Base-by-base conservation (phyloP, 1,140 invertebrate species). In the Zaprionus ghesquierei region DNA sequence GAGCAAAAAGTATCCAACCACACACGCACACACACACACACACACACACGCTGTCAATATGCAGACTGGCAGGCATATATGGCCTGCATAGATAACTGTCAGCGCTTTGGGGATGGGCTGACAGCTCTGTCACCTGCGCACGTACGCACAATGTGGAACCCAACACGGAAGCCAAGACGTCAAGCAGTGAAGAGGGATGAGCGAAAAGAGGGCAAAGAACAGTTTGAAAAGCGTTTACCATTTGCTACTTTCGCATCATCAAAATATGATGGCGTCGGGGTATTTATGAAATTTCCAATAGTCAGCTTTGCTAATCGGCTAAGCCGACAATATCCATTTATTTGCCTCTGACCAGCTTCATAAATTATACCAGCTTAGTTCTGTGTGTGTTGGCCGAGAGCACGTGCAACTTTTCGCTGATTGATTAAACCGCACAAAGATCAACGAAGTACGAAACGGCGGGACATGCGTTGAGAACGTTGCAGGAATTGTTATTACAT, bases 401-500 rank as follows among this genome's bases (percentile, higher is more conserved):
- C 82, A 87, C 82, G 82, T 87, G 82, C 82, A 65, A 64, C 71
- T 69, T 73, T 85, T 87, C 75, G 82, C 82, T 86, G 82, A 86
- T 86, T 86, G 82, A 86, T 86, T 86, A 86, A 86, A 87, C 79
- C 78, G 81, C 78, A 72, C 68, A 81, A 66, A 66, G 62, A 72
- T 72, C 69, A 75, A 61, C 69, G 49, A 60, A 79, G 65, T 58
- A 63, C 46, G 58, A 76, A 18, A 63, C 41, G 18, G 18, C 13
- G 25, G 20, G 38, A 50, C 38, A 59, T 60, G 55, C 18, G 49
- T 22, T 54, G 22, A 54, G 62, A 65, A 87, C 82, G 79, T 82
- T 87, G 54, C 50, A 77, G 68, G 82, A 86, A 86, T 86, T 86
- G 82, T 86, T 86, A 86, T 86, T 86, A 82, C 79, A 77, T 77